A percentile compares a stretch with the other conserved stretches of the same genome.
Conservation (phyloP, 2,888 invertebrate genomes). For the Sphaerolaimus hirsutus region DNA sequence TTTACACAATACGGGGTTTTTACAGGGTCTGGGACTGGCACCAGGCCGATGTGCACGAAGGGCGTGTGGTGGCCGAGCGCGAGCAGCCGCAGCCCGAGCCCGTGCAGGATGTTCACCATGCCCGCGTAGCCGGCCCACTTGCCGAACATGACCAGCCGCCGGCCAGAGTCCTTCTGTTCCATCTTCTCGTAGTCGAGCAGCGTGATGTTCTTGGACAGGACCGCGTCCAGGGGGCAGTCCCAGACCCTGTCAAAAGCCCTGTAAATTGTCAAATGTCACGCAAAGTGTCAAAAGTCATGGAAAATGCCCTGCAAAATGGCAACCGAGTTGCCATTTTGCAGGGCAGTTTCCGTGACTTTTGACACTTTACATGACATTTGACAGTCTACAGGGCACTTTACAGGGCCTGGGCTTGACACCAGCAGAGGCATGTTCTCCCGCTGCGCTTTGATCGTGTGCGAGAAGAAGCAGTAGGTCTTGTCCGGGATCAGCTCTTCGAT, state of each 20-base stretch:
- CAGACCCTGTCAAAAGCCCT: too few species aligned
- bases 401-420: too few species aligned
- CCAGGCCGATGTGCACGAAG: conserved; percentile 83
- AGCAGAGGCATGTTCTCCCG: conserved; percentile 88
- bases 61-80: conserved; percentile 96
- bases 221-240: too few species aligned
- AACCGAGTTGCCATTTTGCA: too few species aligned
- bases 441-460: conserved; percentile 97
- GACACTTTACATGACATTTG: too few species aligned
- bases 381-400: too few species aligned
- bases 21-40: too few species aligned
- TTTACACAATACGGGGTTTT: too few species aligned
- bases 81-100: conserved; percentile 65
- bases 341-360: too few species aligned
- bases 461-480: conserved; percentile 94
- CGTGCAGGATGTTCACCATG: conserved; percentile 92
- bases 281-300: too few species aligned
- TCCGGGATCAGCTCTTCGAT: conserved; percentile 71
- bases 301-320: too few species aligned
- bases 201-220: conserved; percentile 55
- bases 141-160: conserved; percentile 85
- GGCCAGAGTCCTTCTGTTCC: conserved; percentile 60
- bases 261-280: too few species aligned
- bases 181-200: conserved; percentile 90
- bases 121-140: conserved; percentile 95